Evolutionary conservation across 1,140 invertebrate species (phyloP).

Genomic region (Diabrotica virgifera): DNA sequence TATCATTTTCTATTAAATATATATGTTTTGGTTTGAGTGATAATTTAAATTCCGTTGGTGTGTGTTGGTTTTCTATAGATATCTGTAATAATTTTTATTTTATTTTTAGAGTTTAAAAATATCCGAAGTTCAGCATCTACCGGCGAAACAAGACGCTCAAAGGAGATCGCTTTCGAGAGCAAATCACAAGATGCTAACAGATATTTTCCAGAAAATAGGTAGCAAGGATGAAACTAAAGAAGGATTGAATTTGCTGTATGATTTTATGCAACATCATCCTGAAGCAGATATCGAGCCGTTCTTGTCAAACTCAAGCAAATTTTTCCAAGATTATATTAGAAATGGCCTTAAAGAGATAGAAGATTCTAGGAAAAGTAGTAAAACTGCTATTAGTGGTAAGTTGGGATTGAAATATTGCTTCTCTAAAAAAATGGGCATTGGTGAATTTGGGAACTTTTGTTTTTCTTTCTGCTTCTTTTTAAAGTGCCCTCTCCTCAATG

Average conservation of each 20-base stretch:
- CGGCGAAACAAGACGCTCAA: slow-evolving; percentile 49
- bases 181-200: slow-evolving; percentile 79
- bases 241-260: slow-evolving; percentile 82
- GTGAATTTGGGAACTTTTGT: background rate
- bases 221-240: slow-evolving; percentile 85
- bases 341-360: slow-evolving; percentile 81
- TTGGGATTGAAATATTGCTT: background rate
- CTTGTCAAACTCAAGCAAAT: slow-evolving; percentile 82
- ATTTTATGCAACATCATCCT: slow-evolving; percentile 85
- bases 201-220: slow-evolving; percentile 91
- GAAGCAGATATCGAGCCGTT: slow-evolving; percentile 90
- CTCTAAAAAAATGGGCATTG: background rate
- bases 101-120: slow-evolving; percentile 52
- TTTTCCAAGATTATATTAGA: slow-evolving; percentile 91
- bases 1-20: too few species aligned
- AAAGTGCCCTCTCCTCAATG: too few species aligned
- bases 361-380: slow-evolving; percentile 51
- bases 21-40: too few species aligned
- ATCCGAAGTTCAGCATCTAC: slow-evolving; percentile 50
- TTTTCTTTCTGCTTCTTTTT: background rate
- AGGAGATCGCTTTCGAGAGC: slow-evolving; percentile 62
- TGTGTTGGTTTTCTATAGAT: too few species aligned
- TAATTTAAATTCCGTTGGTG: too few species aligned
- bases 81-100: slow-evolving; percentile 8
- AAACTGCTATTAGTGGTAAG: slow-evolving; percentile 23